Evolutionary conservation across 2,888 invertebrate species (phyloP).

Genomic region (Troides aeacus): DNA sequence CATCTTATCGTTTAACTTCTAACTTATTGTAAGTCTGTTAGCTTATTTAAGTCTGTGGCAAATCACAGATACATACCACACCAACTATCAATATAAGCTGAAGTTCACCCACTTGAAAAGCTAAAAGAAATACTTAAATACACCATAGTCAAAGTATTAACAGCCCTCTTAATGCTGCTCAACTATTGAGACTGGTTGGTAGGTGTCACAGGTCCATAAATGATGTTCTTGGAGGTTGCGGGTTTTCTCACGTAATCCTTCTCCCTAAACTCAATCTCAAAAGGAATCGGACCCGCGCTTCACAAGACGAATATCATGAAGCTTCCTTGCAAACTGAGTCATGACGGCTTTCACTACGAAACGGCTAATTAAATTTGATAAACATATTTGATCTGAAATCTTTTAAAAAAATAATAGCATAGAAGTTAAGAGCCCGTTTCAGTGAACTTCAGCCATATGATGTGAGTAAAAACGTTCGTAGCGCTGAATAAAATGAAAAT

Average conservation of each 20-base stretch:
- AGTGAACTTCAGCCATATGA: neutral
- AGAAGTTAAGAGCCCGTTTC: neutral
- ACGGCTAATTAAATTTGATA: neutral
- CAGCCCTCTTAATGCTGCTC: no score
- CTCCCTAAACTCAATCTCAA: no score
- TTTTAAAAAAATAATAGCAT: neutral
- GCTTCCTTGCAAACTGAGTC: no score
- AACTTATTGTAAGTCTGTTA: neutral
- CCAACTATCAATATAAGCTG: conserved; percentile 6
- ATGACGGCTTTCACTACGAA: no score
- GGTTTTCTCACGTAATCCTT: no score
- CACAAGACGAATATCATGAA: no score
- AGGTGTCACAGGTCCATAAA: no score
- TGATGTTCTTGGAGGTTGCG: no score
- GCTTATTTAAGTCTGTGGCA: neutral
- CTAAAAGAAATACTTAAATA: neutral
- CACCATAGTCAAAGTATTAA: no score
- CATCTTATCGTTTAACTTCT: conserved; percentile 34
- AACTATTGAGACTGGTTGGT: no score
- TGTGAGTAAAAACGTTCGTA: neutral
- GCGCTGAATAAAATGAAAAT: neutral
- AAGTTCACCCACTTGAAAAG: neutral
- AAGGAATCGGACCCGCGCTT: no score
- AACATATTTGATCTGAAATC: no score
- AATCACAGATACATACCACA: conserved; percentile 28